Evolutionary conservation across 2,888 invertebrate genomes (phyloP), one percentile per base, ranked within the genome.

Genomic region (Acrocyrtus sp.): DNA sequence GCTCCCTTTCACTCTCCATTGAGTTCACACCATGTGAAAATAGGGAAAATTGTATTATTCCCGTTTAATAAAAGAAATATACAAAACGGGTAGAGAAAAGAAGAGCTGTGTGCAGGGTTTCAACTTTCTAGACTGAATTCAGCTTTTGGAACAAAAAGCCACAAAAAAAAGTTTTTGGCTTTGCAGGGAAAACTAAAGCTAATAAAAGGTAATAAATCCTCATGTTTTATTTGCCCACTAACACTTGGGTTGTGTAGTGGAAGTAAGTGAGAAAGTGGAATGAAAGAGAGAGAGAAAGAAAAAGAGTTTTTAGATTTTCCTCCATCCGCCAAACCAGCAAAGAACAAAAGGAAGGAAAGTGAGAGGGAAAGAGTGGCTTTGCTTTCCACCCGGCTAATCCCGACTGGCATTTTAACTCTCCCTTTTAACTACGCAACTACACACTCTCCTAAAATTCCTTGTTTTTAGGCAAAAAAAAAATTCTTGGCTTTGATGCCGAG

Each of bases 131-230:
- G 34, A 5, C 6, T 34, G 34, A 34, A 34, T 34, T 34, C 6
- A 8, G 34, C 34, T 34, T 34, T 34, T 5, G 12, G 34, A 12
- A 12, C 5, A 34, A 72, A 72, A 72, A 58, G 63, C 65, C 63
- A 62, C 65, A 72, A n/a, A n/a, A n/a, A 65, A 72, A 72, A 72
- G 58, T 63, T 57, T 48, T 70, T 72, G 72, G 72, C 72, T 63
- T 47, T 51, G 72, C n/a, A n/a, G n/a, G n/a, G n/a, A n/a, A n/a
- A n/a, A n/a, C n/a, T 62, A 58, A 65, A 72, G 72, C 72, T 72
- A 72, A 72, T 72, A 72, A 72, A 72, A 72, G 72, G 72, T 72
- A 72, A 72, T 72, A 72, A 72, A 72, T 72, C 72, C 65, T 72
- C 72, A 27, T 72, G 72, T 72, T 72, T 72, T 72, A 72, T 72